Evolutionary conservation across 2,797 vertebrate species (phyloP), one percentile per base, ranked within the genome.

Genomic region (Poecile montanus): DNA sequence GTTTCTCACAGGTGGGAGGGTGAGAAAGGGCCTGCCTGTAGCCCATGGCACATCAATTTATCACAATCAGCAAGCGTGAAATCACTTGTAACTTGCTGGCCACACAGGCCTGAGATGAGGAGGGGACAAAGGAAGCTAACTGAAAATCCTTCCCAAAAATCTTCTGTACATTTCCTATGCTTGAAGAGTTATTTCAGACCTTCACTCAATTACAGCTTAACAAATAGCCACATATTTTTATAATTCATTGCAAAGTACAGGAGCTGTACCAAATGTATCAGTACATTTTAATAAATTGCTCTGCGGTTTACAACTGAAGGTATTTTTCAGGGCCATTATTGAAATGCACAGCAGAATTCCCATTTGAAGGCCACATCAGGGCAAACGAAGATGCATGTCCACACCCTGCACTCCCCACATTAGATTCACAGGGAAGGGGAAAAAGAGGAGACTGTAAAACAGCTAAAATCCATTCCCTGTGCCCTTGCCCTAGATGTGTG

Each of bases 1-100:
- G 67, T 81, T 93, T 89, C 93, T 95, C 96, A 91, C 56, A 91
- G 71, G 56, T 88, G 85, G 80, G 85, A 84, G 79, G 36, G 82
- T 91, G 62, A 86, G 58, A 86, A 89, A 70, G 74, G 62, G 56
- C 91, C 47, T 65, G 74, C 80, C 51, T 1, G 1, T 87, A 86
- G 66, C 71, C 90, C 34, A 3, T 84, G 70, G 57, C 76, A 17
- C 42, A 48, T 80, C 54, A 44, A 19, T 90, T 93, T 91, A 53
- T 91, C 88, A 72, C 36, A 56, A 16, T 21, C 68, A 83, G 34
- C 42, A 50, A 88, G 78, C 2, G 0, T 93, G 70, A 95, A 93
- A 91, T 93, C 2, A 1, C 62, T 70, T 73, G 32, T 62, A 60
- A 53, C 80, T 82, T 68, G 73, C 71, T 0, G 0, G 62, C 65